Evolutionary conservation across 2,888 invertebrate species (phyloP).

Genomic region (Leucophenga montana): DNA sequence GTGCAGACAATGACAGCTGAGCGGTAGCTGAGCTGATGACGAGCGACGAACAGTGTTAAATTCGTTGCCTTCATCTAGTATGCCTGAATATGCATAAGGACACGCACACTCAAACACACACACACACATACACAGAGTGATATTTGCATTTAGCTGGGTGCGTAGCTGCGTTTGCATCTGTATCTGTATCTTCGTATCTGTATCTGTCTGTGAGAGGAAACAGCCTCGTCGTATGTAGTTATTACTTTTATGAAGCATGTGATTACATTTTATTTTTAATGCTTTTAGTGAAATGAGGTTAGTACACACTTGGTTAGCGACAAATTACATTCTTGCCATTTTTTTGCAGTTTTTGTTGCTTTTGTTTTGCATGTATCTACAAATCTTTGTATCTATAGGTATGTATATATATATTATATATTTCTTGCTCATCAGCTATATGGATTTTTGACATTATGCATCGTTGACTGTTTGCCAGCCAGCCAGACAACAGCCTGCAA

Average conservation of each 20-base stretch:
- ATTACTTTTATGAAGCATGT: conserved; percentile 69
- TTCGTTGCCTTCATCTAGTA: conserved; percentile 19
- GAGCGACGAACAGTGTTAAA: neutral
- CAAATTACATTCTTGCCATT: conserved; percentile 55
- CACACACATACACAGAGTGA: neutral
- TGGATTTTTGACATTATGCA: conserved; percentile 1
- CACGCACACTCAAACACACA: neutral
- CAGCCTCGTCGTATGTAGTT: conserved; percentile 54
- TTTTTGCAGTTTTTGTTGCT: conserved; percentile 23
- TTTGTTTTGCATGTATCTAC: neutral
- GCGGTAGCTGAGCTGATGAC: conserved; percentile 29
- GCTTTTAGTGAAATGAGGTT: conserved; percentile 66
- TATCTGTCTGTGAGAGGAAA: neutral
- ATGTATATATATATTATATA: conserved; percentile 1
- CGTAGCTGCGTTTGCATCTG: conserved; percentile 15
- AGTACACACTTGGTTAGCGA: conserved; percentile 67
- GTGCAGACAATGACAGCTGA: conserved; percentile 40
- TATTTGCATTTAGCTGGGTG: neutral
- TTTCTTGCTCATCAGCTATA: neutral
- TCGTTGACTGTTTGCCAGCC: neutral
- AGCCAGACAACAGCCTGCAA: neutral
- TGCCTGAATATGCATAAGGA: conserved; percentile 13
- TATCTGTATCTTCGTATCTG: neutral
- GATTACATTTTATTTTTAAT: conserved; percentile 66
- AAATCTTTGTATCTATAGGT: neutral